A percentile compares a stretch with the other conserved stretches of the same genome.
These are phyloP conservation scores for Ptychoptera contaminata DNA, from an alignment of 2,888 invertebrate species.

Conservation along the genomic window DNA sequence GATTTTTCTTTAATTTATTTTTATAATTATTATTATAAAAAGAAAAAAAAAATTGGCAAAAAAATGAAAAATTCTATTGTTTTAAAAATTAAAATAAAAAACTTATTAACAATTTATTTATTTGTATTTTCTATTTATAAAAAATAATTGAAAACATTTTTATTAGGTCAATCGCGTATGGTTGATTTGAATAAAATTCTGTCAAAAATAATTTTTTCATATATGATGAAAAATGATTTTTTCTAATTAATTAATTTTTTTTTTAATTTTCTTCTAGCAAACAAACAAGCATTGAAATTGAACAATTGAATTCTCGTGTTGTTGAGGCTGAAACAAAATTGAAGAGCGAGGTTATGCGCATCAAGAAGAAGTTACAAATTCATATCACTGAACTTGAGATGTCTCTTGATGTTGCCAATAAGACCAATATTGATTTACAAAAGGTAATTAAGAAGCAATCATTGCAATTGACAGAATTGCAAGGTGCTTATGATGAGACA, in stretches of 20 bases:
- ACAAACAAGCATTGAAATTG: slow-evolving; percentile 95
- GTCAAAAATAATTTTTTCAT: no score
- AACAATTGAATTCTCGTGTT: slow-evolving; percentile 86
- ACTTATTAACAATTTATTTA: background rate
- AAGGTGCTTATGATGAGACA: slow-evolving; percentile 90
- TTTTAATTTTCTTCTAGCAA: slow-evolving; percentile 43
- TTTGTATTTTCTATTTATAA: background rate
- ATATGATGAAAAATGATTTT: background rate
- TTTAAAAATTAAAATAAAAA: no score
- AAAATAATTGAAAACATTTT: background rate
- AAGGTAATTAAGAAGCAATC: slow-evolving; percentile 97
- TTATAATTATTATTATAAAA: no score
- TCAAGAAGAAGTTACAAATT: slow-evolving; percentile 98
- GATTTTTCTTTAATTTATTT: no score
- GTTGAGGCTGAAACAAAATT: slow-evolving; percentile 91
- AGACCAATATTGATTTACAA: slow-evolving; percentile 93
- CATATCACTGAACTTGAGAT: slow-evolving; percentile 94
- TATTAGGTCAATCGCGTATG: no score
- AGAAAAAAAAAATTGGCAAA: no score
- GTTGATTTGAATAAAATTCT: no score
- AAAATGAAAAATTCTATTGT: no score
- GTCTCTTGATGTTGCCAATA: slow-evolving; percentile 94
- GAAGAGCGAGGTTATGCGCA: slow-evolving; percentile 88
- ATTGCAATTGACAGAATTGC: slow-evolving; percentile 76
- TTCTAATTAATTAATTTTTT: background rate